Evolutionary conservation across 2,888 invertebrate species (phyloP), one percentile per base, ranked within the genome.

Genomic region (Galerucella calmariensis): DNA sequence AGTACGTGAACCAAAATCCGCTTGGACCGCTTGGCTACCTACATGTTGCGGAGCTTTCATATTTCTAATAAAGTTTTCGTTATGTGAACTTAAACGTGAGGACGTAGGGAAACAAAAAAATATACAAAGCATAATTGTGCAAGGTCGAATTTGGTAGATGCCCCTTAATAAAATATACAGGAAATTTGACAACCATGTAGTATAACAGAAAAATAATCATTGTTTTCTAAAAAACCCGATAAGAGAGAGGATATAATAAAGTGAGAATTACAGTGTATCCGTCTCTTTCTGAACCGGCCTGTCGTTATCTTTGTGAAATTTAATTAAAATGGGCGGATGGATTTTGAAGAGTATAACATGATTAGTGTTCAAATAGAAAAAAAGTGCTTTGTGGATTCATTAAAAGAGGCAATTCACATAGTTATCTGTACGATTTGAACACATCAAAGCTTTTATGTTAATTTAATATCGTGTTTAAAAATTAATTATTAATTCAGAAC

Each of bases 231-330:
- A 63, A 41, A 51, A 69, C 63, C 63, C 27, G 53, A 69, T 69
- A 69, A 69, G 51, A 63, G 53, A 63, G 62, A 69, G 41, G 61
- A 69, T 35, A 69, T 69, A 69, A 69, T 69, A 63, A 69, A 63
- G 69, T 69, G 62, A 63, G 48, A 69, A 69, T 69, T 69, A 69
- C 20, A 46, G 46, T 65, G 16, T 62, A 16, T 65, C 44, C 8
- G 20, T 65, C 63, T 63, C 44, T 63, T 16, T 20, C 63, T 46
- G 9, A 44, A 44, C 46, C 20, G 10, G 44, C 11, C 63, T 24
- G 20, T 10, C 20, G 20, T 65, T 44, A 16, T 46, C 63, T 65
- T 44, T 44, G 63, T 63, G 14, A 16, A 63, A 44, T 16, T 41
- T 63, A 14, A 63, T 63, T 63, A n/a, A 48, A 48, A 53, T 53